A percentile compares a stretch with the other conserved stretches of the same genome.
Conservation (phyloP, 2,888 invertebrate genomes). For the Celastrina argiolus region DNA sequence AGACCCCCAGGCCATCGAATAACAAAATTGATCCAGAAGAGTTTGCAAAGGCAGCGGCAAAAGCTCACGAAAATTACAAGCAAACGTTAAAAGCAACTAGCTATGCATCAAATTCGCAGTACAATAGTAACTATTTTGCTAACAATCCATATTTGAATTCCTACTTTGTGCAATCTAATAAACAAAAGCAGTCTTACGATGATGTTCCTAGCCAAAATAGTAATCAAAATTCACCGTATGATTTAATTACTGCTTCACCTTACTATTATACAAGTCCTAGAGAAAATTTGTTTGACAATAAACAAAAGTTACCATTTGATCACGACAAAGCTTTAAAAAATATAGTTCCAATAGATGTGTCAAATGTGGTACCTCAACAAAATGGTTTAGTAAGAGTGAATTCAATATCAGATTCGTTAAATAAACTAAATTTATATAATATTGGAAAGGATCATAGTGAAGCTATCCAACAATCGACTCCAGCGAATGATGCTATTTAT, state of each 20-base stretch:
- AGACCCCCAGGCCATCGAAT: constrained; percentile 53
- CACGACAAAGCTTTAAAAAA: constrained; percentile 71
- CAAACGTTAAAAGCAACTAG: constrained; percentile 50
- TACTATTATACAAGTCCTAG: constrained; percentile 49
- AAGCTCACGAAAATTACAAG: constrained; percentile 63
- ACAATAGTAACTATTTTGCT: constrained; percentile 37
- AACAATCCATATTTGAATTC: constrained; percentile 36
- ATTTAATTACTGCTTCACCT: constrained; percentile 58
- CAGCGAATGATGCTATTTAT: constrained; percentile 54
- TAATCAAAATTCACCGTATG: constrained; percentile 48
- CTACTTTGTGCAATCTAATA: constrained; percentile 41
- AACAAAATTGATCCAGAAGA: constrained; percentile 59
- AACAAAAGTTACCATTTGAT: constrained; percentile 62
- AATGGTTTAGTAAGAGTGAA: constrained; percentile 46
- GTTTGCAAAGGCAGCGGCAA: constrained; percentile 66
- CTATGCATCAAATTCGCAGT: constrained; percentile 41
- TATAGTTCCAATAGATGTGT: constrained; percentile 68
- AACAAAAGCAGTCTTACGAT: constrained; percentile 51
- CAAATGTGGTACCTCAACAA: constrained; percentile 61
- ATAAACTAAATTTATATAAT: constrained; percentile 44
- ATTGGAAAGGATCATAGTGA: constrained; percentile 56
- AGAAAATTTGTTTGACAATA: constrained; percentile 49
- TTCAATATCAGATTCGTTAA: constrained; percentile 40
- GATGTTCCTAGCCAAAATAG: constrained; percentile 44
- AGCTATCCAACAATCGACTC: constrained; percentile 53